Base-by-base conservation (phyloP, 2,113 vertebrate genomes). In the Anguilla japonica region DNA sequence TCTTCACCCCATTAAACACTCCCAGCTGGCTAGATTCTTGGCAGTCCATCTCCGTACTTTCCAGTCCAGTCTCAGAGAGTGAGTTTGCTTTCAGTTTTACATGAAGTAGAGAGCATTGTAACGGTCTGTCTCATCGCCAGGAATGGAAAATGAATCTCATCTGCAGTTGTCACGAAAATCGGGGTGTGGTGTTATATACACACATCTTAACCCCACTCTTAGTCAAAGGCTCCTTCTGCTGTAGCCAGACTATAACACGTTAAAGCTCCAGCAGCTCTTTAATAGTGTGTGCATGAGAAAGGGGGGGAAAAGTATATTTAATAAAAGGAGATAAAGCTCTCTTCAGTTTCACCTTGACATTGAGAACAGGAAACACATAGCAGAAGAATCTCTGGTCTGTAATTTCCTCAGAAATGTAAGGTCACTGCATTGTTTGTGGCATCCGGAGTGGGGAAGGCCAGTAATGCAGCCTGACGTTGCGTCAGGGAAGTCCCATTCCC, bases 401-500 rank as follows among this genome's bases (percentile, higher is more conserved):
- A n/a, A 75, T 34, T 75, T 75, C 71, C 71, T 75, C 71, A 75
- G 71, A 75, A 75, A 75, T 75, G 71, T 13, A 13, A 75, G 71
- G 71, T 75, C 71, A 75, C 26, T n/a, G 9, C 71, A 75, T 75
- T 75, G 71, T 75, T 34, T 75, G 34, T 34, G 20, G 9, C 71
- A 29, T 34, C 71, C 71, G 34, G 71, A n/a, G 71, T 5, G 71
- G n/a, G n/a, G 71, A 34, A 75, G 1, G 71, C 71, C 71, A 29
- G 71, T 29, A 75, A 75, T 29, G 71, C n/a, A 75, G 13, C 34
- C 71, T 34, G 71, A 75, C n/a, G 2, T 75, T 75, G n/a, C 71
- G n/a, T 75, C 26, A 29, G 71, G 71, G 71, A 75, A 75, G 34
- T 34, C 26, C 71, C 71, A 75, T 75, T 75, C 26, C 71, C n/a